phyloP scores from a whole-genome alignment of 2,797 vertebrate genomes.

The Cyprinella venusta region DNA sequence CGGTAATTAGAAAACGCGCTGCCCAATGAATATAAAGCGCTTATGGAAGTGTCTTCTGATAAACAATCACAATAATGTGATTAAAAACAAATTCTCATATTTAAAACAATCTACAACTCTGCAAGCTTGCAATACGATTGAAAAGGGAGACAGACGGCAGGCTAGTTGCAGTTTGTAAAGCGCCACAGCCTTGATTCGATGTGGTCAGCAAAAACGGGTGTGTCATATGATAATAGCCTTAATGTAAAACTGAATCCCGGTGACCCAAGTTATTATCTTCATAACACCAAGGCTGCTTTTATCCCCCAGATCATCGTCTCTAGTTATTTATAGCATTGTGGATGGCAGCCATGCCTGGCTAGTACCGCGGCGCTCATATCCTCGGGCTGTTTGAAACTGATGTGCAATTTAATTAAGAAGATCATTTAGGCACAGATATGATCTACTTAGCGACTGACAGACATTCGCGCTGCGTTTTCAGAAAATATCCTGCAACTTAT shows the following conservation, averaged over 20 bases:
- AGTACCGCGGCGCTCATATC: conserved; percentile 24
- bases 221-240: conserved; percentile 62
- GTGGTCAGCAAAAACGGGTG: conserved; percentile 58
- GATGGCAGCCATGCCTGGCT: conserved; percentile 13
- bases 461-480: background rate
- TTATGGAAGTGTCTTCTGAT: conserved; percentile 4
- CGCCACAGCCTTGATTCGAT: conserved; percentile 45
- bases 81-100: conserved; percentile 7
- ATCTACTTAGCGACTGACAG: conserved; percentile 23
- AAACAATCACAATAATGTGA: conserved; percentile 16
- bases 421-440: conserved; percentile 42
- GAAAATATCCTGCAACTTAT: conserved; percentile 9
- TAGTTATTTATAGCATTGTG: conserved; percentile 48
- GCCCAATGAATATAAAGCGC: background rate
- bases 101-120: background rate
- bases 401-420: conserved; percentile 54
- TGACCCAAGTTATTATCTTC: conserved; percentile 60
- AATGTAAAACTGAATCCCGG: conserved; percentile 53
- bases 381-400: conserved; percentile 42
- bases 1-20: background rate
- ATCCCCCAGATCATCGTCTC: conserved; percentile 56
- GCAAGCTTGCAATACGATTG: background rate
- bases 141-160: conserved; percentile 29
- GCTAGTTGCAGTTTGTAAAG: conserved; percentile 46
- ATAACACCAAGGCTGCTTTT: conserved; percentile 55